Evolutionary conservation across 2,797 vertebrate genomes (phyloP).

Genomic region (Falco biarmicus): DNA sequence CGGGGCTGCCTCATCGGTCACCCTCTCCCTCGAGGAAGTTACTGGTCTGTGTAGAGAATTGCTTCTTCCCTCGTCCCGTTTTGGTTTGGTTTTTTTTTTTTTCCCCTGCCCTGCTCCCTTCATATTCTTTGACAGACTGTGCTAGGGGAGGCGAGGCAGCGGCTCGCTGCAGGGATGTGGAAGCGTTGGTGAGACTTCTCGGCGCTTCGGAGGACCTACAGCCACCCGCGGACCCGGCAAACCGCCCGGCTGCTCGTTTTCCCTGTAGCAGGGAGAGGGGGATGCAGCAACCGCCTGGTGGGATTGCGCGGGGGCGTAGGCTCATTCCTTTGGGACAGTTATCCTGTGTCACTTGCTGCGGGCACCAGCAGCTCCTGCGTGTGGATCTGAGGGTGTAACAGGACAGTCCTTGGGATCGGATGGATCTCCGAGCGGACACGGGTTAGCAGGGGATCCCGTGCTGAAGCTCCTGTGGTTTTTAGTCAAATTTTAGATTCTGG

Average conservation of each 20-base stretch:
- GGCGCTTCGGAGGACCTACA: background rate
- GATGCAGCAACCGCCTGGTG: background rate
- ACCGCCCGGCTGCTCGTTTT: background rate
- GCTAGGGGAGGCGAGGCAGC: background rate
- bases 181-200: background rate
- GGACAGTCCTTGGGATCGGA: background rate
- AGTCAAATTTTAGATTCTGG: slow-evolving; percentile 7
- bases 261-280: background rate
- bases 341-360: background rate
- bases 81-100: background rate
- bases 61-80: slow-evolving; percentile 35
- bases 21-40: slow-evolving; percentile 47
- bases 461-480: background rate
- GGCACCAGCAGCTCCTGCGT: background rate
- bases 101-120: background rate
- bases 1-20: slow-evolving; percentile 64
- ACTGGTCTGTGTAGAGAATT: slow-evolving; percentile 45
- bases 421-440: background rate
- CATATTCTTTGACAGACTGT: background rate
- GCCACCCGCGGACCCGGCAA: background rate
- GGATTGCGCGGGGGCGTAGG: background rate
- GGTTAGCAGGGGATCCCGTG: background rate
- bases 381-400: background rate
- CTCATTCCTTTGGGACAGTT: background rate
- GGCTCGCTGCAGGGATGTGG: background rate